Evolutionary conservation across 2,797 vertebrate genomes (phyloP).

Genomic region (Urocyon cinereoargenteus): DNA sequence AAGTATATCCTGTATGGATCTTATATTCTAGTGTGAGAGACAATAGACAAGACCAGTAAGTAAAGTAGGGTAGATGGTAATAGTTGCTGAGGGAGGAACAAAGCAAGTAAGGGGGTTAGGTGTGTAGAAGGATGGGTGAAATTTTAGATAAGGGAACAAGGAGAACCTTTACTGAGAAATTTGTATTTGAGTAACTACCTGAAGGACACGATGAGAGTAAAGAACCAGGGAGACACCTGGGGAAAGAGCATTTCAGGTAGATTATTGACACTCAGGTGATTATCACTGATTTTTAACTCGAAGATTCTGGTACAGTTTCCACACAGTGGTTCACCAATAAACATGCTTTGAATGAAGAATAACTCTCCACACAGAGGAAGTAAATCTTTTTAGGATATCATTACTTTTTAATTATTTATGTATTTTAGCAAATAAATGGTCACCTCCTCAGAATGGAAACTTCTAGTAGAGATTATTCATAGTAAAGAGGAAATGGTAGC

Average conservation of each 20-base stretch:
- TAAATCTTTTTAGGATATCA: conserved; percentile 8
- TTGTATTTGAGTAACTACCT: not conserved
- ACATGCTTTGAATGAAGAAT: conserved; percentile 12
- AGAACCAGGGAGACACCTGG: too few relatives aligned
- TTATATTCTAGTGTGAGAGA: not conserved
- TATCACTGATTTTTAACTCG: not conserved
- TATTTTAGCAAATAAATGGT: conserved; percentile 59
- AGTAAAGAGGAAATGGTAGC: not conserved
- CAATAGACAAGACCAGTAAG: not conserved
- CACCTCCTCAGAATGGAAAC: conserved; percentile 1
- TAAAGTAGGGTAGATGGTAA: not conserved
- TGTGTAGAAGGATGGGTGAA: not conserved
- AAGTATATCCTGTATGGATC: not conserved
- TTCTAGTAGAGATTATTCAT: conserved; percentile 31
- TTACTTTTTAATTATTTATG: conserved; percentile 63
- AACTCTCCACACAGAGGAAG: not conserved
- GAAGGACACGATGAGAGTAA: not conserved
- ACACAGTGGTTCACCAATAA: not conserved
- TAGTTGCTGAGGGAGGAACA: not conserved
- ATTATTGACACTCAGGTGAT: not conserved
- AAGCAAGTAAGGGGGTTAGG: not conserved
- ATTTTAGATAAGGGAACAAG: not conserved
- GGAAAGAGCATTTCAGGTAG: not conserved
- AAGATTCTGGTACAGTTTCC: not conserved
- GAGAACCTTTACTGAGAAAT: not conserved